Base-by-base conservation (phyloP, 2,113 vertebrate species). In the Athene cunicularia region DNA sequence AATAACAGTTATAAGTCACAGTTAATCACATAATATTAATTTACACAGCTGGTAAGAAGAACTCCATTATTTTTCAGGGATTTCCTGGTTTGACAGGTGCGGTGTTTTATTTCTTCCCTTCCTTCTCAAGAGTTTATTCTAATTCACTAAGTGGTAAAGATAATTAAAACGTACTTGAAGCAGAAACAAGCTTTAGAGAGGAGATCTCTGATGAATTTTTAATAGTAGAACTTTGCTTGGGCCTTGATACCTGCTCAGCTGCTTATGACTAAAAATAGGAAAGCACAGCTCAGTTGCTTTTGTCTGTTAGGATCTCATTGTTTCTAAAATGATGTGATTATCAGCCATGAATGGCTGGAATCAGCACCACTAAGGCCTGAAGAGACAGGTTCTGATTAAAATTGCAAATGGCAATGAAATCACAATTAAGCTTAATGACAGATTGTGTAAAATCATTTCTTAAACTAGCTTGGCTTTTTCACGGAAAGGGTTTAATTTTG, bases 121-220 rank as follows among this genome's bases (percentile, higher is more conserved):
- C 21, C 27, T 66, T 35, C 33, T 47, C 52, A 94, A 67, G 41
- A 77, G 27, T 81, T 90, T 76, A 80, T 75, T 95, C 49, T 84
- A 66, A 93, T 94, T 89, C 73, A 70, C 56, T 53, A 81, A 68
- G 30, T 41, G 37, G 33, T 55, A 70, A 82, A 83, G 28, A 72
- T 63, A 92, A 92, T 95, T 95, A 94, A 90, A 91, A 82, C 3
- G 62, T 86, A 64, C 75, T 92, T 71, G 67, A 53, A 90, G 80
- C 67, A 81, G 37, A 86, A 80, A 85, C 33, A 90, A 86, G 53
- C 49, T 93, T 77, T 73, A 62, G 73, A 88, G 58, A 84, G 32
- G 60, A 86, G 28, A 72, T 74, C 33, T 77, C 26, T 82, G 55
- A 93, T 58, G 23, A 53, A 90, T 79, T 96, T 71, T 84, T 76